Base-by-base conservation (phyloP, 30 jellyfish, hydroid and myxozoan species). In the Calvadosia cruxmelitensis region DNA sequence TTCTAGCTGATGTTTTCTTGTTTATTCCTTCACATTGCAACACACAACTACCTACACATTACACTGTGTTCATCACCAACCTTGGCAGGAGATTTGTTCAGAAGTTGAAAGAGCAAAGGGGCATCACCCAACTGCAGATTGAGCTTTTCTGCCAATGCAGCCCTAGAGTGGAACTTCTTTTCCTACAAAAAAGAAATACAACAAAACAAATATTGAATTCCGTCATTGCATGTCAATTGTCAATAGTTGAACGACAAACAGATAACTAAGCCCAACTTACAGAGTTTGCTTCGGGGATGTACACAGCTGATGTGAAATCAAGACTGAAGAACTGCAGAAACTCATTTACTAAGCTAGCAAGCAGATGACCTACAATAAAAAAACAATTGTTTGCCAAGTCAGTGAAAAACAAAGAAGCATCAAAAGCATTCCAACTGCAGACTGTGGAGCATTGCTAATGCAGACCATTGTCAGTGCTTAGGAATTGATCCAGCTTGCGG, bases 271-370 rank as follows among this genome's bases (percentile, higher is more conserved):
- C 20, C 57, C 57, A 16, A 85, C 94, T 85, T 70, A 86, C 96
- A 70, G 35, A 75, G 15, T 66, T 67, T 31, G 87, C 13, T 79
- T 86, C 96, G 27, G 96, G 96, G 31, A 72, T 85, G 29, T 77
- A 76, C n/a, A 86, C 96, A 12, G 96, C 96, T 49, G 78, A 13
- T 32, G 96, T 79, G 77, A 86, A 86, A 52, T 86, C 96, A 79
- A 86, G 42, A 64, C 80, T 70, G 42, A 78, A 86, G 49, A 76
- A 86, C 36, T 83, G 51, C 2, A 86, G 83, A 51, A 79, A 86
- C 29, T 86, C 96, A n/a, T 71, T 66, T 1, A 86, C 87, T 23
- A 80, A 33, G 53, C 94, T 86, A 25, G 79, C 82, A 13, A 72
- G 87, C 35, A 75, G 52, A 2, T 25, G 70, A 15, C 96, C 96